Base-by-base conservation (phyloP, 2,888 invertebrate genomes). In the Microctonus aethiopoides region DNA sequence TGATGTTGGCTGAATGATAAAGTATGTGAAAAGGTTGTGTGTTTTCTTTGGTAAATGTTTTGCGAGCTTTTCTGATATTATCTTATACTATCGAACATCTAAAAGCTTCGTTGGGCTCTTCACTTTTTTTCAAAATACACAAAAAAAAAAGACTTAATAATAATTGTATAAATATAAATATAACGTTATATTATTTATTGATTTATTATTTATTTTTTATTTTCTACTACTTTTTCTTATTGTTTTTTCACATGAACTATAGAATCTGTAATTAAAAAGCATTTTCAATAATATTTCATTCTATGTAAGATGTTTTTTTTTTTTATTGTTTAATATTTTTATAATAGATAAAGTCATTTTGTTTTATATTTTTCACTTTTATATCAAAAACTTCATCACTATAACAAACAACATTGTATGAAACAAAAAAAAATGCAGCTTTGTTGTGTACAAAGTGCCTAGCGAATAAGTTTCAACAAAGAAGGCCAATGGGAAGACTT, bases 11-110 rank as follows among this genome's bases (percentile, higher is more conserved):
- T 29, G 32, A 51, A 24, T 26, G 16, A 34, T 29, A 32, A 34
- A 10, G 20, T 34, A 11, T 34, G 26, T 67, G 61, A 73, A 73
- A 70, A 57, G 57, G 16, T 46, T 16, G 5, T 16, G 6, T 67
- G 54, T 51, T n/a, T 59, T 61, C 68, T 64, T 68, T 46, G 51
- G 59, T 36, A 67, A 51, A 72, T 60, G 51, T 67, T 64, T 54
- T 34, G 36, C 51, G 61, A 74, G 66, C 71, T 32, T 57, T 36
- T 7, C 68, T 61, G 75, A 73, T 73, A 73, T 41, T 67, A 73
- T 75, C 75, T 73, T 57, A 2, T 61, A 59, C 61, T 61, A 73
- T 69, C 68, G 75, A 71, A 67, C 67, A 57, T 56, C 65, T 52
- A 26, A 66, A 66, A 57, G 41, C 51, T n/a, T n/a, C 46, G 16